Evolutionary conservation across 1,140 invertebrate genomes (phyloP), one percentile per base, ranked within the genome.

Genomic region (Drosophila cardini): DNA sequence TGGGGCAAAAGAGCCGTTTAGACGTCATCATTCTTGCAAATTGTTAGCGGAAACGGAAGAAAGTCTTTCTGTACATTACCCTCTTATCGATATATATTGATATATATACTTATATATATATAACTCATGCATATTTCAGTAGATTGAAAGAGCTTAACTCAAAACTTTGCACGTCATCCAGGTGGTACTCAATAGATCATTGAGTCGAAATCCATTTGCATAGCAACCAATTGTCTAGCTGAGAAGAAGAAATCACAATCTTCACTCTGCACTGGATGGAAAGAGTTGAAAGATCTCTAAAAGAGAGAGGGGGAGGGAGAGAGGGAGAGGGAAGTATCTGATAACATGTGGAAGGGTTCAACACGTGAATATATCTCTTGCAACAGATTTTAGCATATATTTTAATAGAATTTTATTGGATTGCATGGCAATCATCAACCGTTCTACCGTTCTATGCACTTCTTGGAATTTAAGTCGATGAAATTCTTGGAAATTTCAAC

Each of bases 1-100:
- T 38, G 36, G 10, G 21, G 21, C n/a, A 0, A 16, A 18, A 36
- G 21, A 21, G 21, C 21, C 21, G 21, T 15, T 10, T 1, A 50
- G 45, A 52, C 52, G 42, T 48, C 48, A 63, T 26, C 21, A 45
- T 18, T 38, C 10, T 26, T 52, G 30, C 42, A 50, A 48, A 30
- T 46, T 34, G 64, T 42, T 45, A 56, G 52, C 83, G 83, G 83
- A 86, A 86, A 77, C 83, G 83, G 83, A 86, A 86, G 83, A 86
- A 87, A 87, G 83, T 82, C 78, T 86, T 87, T 83, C 76, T 48
- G 16, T 55, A 43, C 50, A 6, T 10, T 15, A n/a, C 8, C 38
- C 38, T n/a, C 15, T 21, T n/a, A 40, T 11, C 4, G 21, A 0
- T 26, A 26, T 3, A 4, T 26, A 26, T 26, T 26, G 21, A 5